These are phyloP conservation scores for Cichlasoma orientale DNA, from an alignment of 2,797 vertebrate genomes.

Conservation along the genomic window DNA sequence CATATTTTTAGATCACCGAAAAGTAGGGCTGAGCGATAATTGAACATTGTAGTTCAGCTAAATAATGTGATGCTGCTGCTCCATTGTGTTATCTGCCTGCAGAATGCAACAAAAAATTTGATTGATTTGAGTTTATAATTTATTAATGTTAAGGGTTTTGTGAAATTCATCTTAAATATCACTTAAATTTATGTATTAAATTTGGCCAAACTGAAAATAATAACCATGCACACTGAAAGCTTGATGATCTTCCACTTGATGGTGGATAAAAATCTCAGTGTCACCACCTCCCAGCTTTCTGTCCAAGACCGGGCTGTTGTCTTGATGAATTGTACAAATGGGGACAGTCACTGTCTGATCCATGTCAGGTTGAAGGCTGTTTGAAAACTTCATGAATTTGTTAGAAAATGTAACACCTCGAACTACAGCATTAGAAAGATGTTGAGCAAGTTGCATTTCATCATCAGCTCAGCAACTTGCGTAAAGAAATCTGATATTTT, in stretches of 20 bases:
- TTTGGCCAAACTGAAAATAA: background rate
- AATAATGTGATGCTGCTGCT: no score
- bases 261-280: background rate
- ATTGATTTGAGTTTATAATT: background rate
- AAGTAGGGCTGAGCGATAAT: background rate
- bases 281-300: background rate
- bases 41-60: background rate
- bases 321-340: background rate
- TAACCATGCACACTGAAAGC: background rate
- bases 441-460: background rate
- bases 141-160: background rate
- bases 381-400: background rate
- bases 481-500: background rate
- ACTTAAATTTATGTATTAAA: background rate
- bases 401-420: background rate
- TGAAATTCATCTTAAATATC: background rate
- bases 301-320: background rate
- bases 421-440: background rate
- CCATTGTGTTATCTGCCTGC: background rate
- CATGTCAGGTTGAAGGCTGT: background rate
- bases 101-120: background rate
- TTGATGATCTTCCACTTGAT: background rate
- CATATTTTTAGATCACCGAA: background rate
- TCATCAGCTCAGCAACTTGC: background rate
- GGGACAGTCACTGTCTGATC: background rate